Conservation (phyloP, 2,888 invertebrate species). For the Imbricaverruca yamaguchii region DNA sequence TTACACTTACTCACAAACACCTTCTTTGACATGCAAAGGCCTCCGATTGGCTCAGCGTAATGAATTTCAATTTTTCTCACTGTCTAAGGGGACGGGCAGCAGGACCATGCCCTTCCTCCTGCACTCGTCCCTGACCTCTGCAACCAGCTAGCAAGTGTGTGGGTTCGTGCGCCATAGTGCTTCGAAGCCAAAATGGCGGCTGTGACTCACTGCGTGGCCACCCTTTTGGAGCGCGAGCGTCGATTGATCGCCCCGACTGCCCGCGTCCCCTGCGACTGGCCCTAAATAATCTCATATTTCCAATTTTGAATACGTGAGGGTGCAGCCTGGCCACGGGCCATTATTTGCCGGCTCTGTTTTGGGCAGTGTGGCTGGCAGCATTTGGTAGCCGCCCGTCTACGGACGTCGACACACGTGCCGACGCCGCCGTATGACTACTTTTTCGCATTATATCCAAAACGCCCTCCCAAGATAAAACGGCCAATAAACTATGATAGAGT, state of each 20-base stretch:
- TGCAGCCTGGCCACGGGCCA: neutral
- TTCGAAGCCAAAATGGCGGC: neutral
- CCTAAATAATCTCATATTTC: constrained; percentile 22
- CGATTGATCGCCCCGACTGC: neutral
- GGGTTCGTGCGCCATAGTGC: neutral
- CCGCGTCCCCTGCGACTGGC: neutral
- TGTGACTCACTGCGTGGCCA: constrained; percentile 9
- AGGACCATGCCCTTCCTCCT: no score
- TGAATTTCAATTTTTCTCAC: no score
- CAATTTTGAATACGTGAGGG: constrained; percentile 15
- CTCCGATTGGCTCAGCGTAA: no score
- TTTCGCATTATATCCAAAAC: constrained; percentile 15
- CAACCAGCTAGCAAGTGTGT: no score
- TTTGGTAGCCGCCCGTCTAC: no score
- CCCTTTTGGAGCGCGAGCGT: neutral
- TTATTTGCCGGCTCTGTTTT: constrained; percentile 13
- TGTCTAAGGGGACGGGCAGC: no score
- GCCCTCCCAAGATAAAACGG: neutral
- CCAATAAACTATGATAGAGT: constrained; percentile 21
- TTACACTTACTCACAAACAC: no score
- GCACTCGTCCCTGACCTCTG: no score
- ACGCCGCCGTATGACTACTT: neutral
- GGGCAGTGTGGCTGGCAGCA: neutral
- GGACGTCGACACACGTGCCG: no score
- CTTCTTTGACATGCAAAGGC: no score